phyloP scores from a whole-genome alignment of 2,113 vertebrate species.

The Hemichromis elongatus region DNA sequence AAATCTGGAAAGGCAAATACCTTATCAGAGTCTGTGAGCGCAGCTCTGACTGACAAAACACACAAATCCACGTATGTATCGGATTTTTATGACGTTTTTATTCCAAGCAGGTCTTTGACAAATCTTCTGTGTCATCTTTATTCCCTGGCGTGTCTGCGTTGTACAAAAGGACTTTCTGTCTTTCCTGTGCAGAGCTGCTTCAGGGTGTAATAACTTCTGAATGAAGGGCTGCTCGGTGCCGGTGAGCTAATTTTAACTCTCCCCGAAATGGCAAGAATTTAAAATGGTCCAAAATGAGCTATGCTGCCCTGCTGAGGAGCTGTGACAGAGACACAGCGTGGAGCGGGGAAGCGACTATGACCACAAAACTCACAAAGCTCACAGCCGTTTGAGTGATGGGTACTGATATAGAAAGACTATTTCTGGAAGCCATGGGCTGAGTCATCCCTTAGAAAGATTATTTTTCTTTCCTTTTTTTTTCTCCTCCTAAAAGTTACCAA shows the following conservation, averaged over 20 bases:
- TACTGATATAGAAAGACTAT: not conserved
- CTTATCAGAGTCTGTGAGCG: not conserved
- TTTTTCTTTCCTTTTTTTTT: not conserved
- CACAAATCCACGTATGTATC: not conserved
- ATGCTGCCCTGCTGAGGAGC: not conserved
- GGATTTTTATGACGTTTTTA: not conserved
- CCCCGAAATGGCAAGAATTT: not conserved
- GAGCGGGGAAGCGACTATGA: not conserved
- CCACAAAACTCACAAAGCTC: not conserved
- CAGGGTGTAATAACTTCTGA: slow-evolving; percentile 22
- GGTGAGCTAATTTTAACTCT: slow-evolving; percentile 15
- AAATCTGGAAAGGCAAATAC: not conserved
- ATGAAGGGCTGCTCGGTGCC: not conserved
- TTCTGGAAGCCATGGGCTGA: not conserved
- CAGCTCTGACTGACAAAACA: not conserved
- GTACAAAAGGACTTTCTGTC: not conserved
- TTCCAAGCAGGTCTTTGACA: not conserved
- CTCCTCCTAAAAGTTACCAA: not conserved
- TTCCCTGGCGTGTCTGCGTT: not conserved
- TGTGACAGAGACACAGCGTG: not conserved
- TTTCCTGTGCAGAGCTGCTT: not conserved
- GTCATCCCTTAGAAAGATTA: not conserved
- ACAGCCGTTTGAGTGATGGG: not conserved
- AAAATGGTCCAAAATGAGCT: slow-evolving; percentile 8
- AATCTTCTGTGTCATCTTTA: not conserved